Percentiles rank a stretch among this genome's conserved stretches.
These are phyloP conservation scores for Perizoma flavofasciatum DNA, from an alignment of 2,888 invertebrate genomes.

Conservation along the genomic window DNA sequence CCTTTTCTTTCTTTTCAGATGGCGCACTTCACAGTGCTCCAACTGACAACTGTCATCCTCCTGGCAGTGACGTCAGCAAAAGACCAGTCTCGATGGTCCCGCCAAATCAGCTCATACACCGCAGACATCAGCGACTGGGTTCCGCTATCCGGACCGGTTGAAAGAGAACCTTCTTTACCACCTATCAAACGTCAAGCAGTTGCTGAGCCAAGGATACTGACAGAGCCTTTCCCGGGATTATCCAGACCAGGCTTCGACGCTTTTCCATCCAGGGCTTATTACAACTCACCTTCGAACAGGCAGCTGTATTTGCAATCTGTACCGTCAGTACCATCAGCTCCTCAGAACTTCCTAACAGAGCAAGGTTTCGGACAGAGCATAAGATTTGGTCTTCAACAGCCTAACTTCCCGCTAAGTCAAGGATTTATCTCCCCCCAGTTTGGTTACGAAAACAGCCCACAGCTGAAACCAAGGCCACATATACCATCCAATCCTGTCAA, in stretches of 20 bases:
- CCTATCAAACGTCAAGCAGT: constrained; percentile 72
- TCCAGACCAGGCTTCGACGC: constrained; percentile 60
- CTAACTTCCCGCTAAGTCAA: constrained; percentile 70
- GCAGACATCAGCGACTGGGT: constrained; percentile 78
- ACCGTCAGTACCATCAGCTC: constrained; percentile 70
- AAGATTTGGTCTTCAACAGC: constrained; percentile 70
- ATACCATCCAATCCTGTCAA: constrained; percentile 54
- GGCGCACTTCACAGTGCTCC: constrained; percentile 61
- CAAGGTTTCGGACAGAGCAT: constrained; percentile 74
- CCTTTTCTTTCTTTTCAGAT: constrained; percentile 61
- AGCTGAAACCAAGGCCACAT: constrained; percentile 56
- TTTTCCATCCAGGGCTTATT: constrained; percentile 65
- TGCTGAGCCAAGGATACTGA: constrained; percentile 75
- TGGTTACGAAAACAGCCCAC: constrained; percentile 60
- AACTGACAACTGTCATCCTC: constrained; percentile 57
- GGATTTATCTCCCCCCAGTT: constrained; percentile 70
- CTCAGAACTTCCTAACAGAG: constrained; percentile 72
- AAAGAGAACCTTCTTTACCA: constrained; percentile 52
- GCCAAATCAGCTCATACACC: constrained; percentile 77
- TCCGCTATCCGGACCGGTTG: constrained; percentile 65
- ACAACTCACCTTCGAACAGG: constrained; percentile 61
- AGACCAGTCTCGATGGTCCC: constrained; percentile 74
- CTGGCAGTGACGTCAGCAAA: constrained; percentile 55
- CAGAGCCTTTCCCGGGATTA: constrained; percentile 70
- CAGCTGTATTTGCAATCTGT: constrained; percentile 73